Base-by-base conservation (phyloP, 2,113 vertebrate genomes). In the Rhagologus leucostigma region DNA sequence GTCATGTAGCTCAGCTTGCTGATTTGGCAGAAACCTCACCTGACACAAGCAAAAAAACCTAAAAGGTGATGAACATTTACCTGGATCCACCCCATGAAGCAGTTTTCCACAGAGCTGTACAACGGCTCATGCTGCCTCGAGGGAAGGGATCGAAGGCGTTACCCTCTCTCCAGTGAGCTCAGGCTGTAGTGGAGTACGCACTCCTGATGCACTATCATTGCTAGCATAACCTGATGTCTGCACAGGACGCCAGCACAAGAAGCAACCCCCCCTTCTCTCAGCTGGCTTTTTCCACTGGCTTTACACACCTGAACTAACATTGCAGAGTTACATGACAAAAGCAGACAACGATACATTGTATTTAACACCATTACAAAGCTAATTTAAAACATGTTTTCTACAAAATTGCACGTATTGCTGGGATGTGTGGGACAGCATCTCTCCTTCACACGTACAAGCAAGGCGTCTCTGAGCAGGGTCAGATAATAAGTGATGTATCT, bases 81-180 rank as follows among this genome's bases (percentile, higher is more conserved):
- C 6, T 41, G 27, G 19, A 56, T 69, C n/a, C 32, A n/a, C 10
- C 10, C 30, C 14, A 11, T 5, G 13, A 79, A 63, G 57, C 20
- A 32, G 39, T 42, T 85, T 75, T 75, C 50, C 18, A 35, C 0
- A 0, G 10, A 39, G 21, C 44, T 52, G 33, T 50, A 24, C 19
- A 15, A 41, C 0, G 0, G 42, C 32, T 79, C 1, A 1, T 8
- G 20, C 6, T 42, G 70, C 82, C 79, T 59, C 0, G 0, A 50
- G 65, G 71, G 53, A 62, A 57, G 23, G 35, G 50, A 65, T 50
- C 2, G 39, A 39, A 69, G 1, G 1, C 2, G 0, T 12, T 29
- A 5, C 56, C 14, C 11, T 33, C 19, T 41, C 47, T 18, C 14
- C 1, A 2, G 11, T 2, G 22, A 44, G 44, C 62, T 64, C 27